These are phyloP conservation scores for Meriones unguiculatus DNA, from an alignment of 2,113 vertebrate genomes.

Conservation along the genomic window DNA sequence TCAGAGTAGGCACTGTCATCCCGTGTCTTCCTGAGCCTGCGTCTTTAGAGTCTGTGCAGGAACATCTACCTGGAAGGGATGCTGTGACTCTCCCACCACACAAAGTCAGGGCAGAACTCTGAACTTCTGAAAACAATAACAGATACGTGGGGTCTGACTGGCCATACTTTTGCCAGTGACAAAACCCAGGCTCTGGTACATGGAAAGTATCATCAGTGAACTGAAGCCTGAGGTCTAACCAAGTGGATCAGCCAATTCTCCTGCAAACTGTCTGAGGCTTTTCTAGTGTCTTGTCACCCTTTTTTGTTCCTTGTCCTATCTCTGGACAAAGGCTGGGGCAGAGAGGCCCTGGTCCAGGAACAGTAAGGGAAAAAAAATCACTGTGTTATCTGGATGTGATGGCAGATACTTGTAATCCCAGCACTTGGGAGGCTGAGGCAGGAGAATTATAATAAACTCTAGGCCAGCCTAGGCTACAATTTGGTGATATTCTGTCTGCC, in stretches of 20 bases:
- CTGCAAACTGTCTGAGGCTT: neutral
- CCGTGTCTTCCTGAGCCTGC: neutral
- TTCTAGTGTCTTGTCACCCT: neutral
- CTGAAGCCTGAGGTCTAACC: neutral
- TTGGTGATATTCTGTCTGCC: neutral
- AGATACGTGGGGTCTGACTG: neutral
- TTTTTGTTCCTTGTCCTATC: neutral
- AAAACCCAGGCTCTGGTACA: conserved; percentile 49
- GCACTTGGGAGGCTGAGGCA: neutral
- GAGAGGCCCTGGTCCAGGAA: neutral
- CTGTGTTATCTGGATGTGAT: neutral
- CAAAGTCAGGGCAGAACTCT: neutral
- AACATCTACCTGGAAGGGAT: neutral
- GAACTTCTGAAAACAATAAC: neutral
- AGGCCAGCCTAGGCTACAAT: neutral
- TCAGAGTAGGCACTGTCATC: neutral
- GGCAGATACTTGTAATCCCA: neutral
- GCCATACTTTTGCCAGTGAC: neutral
- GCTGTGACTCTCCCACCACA: neutral
- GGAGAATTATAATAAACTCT: neutral
- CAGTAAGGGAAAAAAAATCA: neutral
- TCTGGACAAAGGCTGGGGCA: neutral
- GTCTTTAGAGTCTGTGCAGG: neutral
- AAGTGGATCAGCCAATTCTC: fast-evolving
- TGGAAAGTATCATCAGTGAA: neutral